phyloP scores from a whole-genome alignment of 2,888 invertebrate genomes.

The Diaprepes abbreviatus region DNA sequence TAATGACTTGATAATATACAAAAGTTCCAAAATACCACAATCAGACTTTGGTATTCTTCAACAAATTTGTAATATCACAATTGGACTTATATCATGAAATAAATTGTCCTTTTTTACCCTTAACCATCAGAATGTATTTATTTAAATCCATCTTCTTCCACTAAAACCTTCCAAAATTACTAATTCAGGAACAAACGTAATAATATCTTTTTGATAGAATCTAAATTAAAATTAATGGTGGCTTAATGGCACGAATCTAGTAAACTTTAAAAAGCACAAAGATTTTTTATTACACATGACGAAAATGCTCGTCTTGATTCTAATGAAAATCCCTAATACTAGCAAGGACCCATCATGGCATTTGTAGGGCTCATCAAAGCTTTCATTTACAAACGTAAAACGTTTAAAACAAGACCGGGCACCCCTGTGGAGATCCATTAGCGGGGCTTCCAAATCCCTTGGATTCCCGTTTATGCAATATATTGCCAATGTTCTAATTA shows the following conservation, averaged over 20 bases:
- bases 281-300: conserved; percentile 7
- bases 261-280: conserved; percentile 15
- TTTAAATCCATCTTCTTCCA: too few species aligned
- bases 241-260: conserved; percentile 15
- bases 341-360: conserved; percentile 32
- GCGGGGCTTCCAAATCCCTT: conserved; percentile 59
- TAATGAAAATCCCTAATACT: conserved; percentile 20
- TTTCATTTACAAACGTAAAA: conserved; percentile 53
- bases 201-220: too few species aligned
- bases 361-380: conserved; percentile 43
- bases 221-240: too few species aligned
- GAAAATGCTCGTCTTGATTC: not conserved
- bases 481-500: conserved; percentile 64
- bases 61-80: too few species aligned
- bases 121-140: too few species aligned
- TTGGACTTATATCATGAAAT: too few species aligned
- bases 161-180: too few species aligned
- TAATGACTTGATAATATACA: too few species aligned
- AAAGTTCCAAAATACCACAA: too few species aligned
- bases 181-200: too few species aligned
- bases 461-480: conserved; percentile 55
- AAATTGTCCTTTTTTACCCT: too few species aligned
- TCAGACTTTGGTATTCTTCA: too few species aligned
- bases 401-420: conserved; percentile 59
- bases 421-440: conserved; percentile 62